Evolutionary conservation across 2,797 vertebrate genomes (phyloP).

Genomic region (Catostomus latipinnis): DNA sequence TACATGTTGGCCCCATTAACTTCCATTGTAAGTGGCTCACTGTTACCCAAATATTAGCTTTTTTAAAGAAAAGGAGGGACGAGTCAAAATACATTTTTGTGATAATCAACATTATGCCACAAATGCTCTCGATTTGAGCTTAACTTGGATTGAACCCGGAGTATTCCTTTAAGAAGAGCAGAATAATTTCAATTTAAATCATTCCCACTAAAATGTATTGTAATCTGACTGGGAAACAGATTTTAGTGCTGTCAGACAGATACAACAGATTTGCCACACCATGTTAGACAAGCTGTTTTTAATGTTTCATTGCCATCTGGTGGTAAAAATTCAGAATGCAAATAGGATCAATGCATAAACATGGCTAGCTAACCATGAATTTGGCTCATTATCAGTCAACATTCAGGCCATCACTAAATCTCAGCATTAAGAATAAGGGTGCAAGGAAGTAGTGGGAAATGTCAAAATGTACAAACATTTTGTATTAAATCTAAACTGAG

Average conservation of each 20-base stretch:
- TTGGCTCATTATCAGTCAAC: neutral
- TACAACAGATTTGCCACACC: conserved; percentile 9
- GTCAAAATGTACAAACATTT: no score
- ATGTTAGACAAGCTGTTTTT: neutral
- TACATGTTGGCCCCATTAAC: no score
- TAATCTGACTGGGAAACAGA: conserved; percentile 16
- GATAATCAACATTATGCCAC: no score
- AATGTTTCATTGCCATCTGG: conserved; percentile 38
- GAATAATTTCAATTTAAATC: conserved; percentile 8
- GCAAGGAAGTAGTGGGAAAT: no score
- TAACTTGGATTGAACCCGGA: no score
- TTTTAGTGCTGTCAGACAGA: neutral
- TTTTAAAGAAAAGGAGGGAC: no score
- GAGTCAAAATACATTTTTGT: no score
- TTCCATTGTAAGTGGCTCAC: no score
- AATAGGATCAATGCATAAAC: no score
- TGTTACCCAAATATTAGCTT: no score
- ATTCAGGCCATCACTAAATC: neutral
- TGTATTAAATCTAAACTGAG: no score
- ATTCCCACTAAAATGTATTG: neutral
- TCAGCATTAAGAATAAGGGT: neutral
- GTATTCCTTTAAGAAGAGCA: neutral
- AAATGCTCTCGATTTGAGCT: no score
- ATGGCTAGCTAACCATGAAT: neutral
- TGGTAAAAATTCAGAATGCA: conserved; percentile 17